Evolutionary conservation across 2,113 vertebrate species (phyloP).

Genomic region (Corapipo altera): DNA sequence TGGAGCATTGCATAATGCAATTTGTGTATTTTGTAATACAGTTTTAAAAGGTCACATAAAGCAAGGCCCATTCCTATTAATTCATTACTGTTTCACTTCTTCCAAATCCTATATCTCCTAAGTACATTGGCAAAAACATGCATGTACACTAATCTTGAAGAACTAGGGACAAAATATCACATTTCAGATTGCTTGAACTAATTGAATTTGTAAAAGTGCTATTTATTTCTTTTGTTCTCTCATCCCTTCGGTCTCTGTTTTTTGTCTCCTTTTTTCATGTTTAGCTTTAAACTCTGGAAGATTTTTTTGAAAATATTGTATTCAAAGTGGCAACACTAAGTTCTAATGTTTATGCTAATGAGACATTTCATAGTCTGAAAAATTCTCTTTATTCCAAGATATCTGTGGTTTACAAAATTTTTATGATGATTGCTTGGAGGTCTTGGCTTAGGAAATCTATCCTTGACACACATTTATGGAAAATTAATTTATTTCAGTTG

Average conservation of each 20-base stretch:
- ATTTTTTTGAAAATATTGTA: neutral
- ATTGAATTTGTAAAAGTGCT: neutral
- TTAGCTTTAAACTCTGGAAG: conserved; percentile 10
- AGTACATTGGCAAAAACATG: neutral
- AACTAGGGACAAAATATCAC: neutral
- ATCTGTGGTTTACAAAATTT: conserved; percentile 16
- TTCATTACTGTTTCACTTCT: neutral
- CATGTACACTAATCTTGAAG: neutral
- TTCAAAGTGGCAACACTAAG: neutral
- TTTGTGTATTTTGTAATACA: neutral
- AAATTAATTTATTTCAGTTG: conserved; percentile 57
- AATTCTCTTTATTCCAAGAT: conserved; percentile 5
- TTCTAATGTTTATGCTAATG: conserved; percentile 48
- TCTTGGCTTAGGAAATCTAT: conserved; percentile 29
- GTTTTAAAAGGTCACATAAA: neutral
- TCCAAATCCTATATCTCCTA: neutral
- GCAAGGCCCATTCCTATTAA: neutral
- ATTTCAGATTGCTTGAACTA: neutral
- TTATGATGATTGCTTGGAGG: conserved; percentile 14
- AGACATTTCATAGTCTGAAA: conserved; percentile 21
- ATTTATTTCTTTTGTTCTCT: neutral
- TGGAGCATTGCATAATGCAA: neutral
- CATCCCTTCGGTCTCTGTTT: neutral
- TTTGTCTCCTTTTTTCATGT: neutral
- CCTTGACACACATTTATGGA: conserved; percentile 39